Conservation (phyloP, 2,113 vertebrate genomes). For the Hirundichthys speculiger region DNA sequence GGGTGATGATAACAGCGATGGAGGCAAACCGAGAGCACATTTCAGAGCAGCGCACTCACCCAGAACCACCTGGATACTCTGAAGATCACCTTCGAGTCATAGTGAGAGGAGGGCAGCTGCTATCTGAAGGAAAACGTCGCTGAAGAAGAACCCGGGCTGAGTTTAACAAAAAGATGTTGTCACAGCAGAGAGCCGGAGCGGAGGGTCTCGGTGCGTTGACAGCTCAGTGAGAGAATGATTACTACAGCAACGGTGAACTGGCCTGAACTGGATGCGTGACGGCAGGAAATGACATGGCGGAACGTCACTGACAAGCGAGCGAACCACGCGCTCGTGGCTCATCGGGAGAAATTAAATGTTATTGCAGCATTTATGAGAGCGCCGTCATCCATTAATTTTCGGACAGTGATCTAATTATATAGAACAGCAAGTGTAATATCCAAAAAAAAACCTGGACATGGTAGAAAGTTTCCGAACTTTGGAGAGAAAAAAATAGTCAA, state of each 20-base stretch:
- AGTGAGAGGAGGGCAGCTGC: constrained; percentile 45
- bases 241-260: constrained; percentile 65
- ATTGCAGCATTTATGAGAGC: too few relatives aligned
- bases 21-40: constrained; percentile 17
- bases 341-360: too few relatives aligned
- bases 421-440: too few relatives aligned
- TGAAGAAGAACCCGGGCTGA: constrained; percentile 15
- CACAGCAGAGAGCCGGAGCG: constrained; percentile 11
- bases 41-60: constrained; percentile 68
- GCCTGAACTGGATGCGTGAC: constrained; percentile 73
- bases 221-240: constrained; percentile 63
- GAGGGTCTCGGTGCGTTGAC: constrained; percentile 54
- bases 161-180: constrained; percentile 36
- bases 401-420: too few relatives aligned
- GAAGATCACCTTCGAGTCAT: constrained; percentile 85
- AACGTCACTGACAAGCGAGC: constrained; percentile 36
- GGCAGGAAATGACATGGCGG: constrained; percentile 70
- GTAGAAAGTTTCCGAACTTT: too few relatives aligned
- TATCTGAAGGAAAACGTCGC: constrained; percentile 63
- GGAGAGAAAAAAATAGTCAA: too few relatives aligned
- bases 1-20: constrained; percentile 65
- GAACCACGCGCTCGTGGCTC: too few relatives aligned
- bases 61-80: constrained; percentile 81
- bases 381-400: too few relatives aligned
- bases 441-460: too few relatives aligned